phyloP scores from a whole-genome alignment of 2,888 invertebrate genomes.

The Theristus sp. region DNA sequence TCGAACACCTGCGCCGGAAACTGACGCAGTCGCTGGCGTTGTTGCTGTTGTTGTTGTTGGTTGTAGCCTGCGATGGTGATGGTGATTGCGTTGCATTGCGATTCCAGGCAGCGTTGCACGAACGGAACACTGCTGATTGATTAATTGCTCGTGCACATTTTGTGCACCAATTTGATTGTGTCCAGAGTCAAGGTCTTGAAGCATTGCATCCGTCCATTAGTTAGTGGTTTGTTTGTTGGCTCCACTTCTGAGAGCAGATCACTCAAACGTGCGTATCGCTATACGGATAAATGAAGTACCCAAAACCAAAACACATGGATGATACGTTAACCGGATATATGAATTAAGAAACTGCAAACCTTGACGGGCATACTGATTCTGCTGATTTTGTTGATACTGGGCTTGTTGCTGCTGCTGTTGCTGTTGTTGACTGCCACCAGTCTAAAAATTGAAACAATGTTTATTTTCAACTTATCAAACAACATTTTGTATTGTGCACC shows the following conservation, averaged over 20 bases:
- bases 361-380: too few species aligned
- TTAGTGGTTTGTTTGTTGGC: too few species aligned
- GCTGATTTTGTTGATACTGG: too few species aligned
- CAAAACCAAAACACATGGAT: background rate
- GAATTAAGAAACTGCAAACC: too few species aligned
- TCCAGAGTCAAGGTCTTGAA: background rate
- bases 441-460: too few species aligned
- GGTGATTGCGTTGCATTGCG: background rate
- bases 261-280: too few species aligned
- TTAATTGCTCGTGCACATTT: too few species aligned
- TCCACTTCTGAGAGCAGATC: too few species aligned
- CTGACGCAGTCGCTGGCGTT: background rate
- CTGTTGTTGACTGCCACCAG: background rate
- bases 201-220: background rate
- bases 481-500: background rate
- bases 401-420: slow-evolving; percentile 17
- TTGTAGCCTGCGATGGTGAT: background rate
- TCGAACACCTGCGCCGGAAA: background rate
- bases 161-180: background rate
- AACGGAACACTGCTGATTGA: background rate
- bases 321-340: too few species aligned
- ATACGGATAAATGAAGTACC: too few species aligned
- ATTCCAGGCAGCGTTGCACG: background rate
- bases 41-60: background rate
- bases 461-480: too few species aligned